phyloP scores from a whole-genome alignment of 30 jellyfish, hydroid and myxozoan genomes.

The Hydra vulgaris region DNA sequence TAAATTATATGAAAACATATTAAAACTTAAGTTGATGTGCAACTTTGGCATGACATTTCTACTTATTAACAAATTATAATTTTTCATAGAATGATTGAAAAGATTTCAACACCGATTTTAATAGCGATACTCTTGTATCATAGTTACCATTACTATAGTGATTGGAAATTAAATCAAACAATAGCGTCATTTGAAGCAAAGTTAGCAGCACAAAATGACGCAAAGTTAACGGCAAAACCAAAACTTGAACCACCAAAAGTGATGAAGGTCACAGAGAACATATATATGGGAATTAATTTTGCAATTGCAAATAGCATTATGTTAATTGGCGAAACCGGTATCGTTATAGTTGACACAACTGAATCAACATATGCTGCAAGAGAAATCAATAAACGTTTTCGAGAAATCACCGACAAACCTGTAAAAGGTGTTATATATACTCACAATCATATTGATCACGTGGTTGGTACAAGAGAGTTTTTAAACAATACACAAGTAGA shows the following conservation, averaged over 20 bases:
- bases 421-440: conserved; percentile 12
- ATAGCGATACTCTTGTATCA: conserved; percentile 11
- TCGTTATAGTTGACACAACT: conserved; percentile 11
- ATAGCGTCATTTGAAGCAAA: neutral
- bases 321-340: conserved; percentile 18
- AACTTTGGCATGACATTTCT: no score
- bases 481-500: neutral
- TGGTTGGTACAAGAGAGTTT: conserved; percentile 4
- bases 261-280: neutral
- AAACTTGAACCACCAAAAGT: conserved; percentile 6
- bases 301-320: conserved; percentile 9
- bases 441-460: conserved; percentile 15
- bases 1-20: no score
- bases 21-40: no score
- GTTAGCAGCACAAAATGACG: neutral
- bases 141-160: conserved; percentile 9
- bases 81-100: conserved; percentile 1
- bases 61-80: no score
- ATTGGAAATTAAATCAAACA: neutral
- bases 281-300: neutral
- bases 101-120: conserved; percentile 12
- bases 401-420: conserved; percentile 16
- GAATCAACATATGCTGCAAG: neutral
- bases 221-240: neutral
- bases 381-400: neutral